These are phyloP conservation scores for Tinea pellionella DNA, from an alignment of 2,888 invertebrate genomes.

Conservation along the genomic window DNA sequence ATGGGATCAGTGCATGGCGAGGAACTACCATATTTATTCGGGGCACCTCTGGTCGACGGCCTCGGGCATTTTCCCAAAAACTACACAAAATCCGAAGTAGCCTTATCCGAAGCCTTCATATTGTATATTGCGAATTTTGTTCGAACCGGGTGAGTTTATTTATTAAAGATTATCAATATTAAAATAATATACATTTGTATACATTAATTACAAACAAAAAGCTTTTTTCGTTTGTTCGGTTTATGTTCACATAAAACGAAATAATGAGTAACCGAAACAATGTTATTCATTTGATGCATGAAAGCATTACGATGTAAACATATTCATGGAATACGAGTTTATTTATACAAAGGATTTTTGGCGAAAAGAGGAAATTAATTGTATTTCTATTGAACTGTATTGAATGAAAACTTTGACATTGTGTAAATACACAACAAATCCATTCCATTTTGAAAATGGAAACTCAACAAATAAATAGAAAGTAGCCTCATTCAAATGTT, in stretches of 20 bases:
- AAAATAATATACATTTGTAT: not conserved
- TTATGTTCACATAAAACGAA: no score
- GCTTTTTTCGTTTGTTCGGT: no score
- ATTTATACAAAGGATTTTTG: not conserved
- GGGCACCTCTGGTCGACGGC: conserved; percentile 88
- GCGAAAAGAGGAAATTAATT: not conserved
- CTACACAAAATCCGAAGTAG: conserved; percentile 88
- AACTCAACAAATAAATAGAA: conserved; percentile 5
- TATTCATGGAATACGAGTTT: no score
- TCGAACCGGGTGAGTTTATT: conserved; percentile 81
- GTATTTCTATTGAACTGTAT: conserved; percentile 5
- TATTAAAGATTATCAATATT: not conserved
- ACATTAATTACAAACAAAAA: not conserved
- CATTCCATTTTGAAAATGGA: conserved; percentile 13
- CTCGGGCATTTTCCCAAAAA: conserved; percentile 87
- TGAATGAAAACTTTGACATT: conserved; percentile 7
- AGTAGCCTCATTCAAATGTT: conserved; percentile 14
- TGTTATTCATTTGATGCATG: no score
- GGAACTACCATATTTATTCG: conserved; percentile 90
- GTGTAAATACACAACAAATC: conserved; percentile 5
- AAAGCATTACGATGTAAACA: no score
- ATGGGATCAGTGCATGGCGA: conserved; percentile 95
- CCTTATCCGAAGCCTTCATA: conserved; percentile 88
- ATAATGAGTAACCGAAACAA: no score
- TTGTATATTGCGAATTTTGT: conserved; percentile 91